These are phyloP conservation scores for Glaucopsyche alexis DNA, from an alignment of 2,888 invertebrate species.

Conservation along the genomic window DNA sequence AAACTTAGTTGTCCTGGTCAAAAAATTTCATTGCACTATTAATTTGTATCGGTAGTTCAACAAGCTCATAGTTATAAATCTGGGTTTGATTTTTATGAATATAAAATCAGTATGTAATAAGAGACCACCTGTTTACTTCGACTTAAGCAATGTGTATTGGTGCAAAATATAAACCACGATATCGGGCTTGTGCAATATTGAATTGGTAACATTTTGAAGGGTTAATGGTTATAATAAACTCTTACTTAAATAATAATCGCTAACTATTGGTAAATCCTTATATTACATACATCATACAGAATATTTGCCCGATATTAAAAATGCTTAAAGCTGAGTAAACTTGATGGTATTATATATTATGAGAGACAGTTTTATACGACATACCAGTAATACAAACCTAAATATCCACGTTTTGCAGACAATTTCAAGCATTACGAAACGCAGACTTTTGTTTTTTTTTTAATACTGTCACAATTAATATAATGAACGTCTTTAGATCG, in stretches of 20 bases:
- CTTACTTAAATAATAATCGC: background rate
- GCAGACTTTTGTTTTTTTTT: background rate
- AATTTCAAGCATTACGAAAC: background rate
- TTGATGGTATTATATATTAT: background rate
- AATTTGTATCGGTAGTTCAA: background rate
- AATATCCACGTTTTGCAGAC: background rate
- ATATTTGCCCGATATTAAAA: conserved; percentile 9
- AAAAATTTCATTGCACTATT: background rate
- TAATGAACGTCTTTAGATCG: background rate
- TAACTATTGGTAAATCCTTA: background rate
- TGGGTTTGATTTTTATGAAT: background rate
- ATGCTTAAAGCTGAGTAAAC: background rate
- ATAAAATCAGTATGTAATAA: background rate
- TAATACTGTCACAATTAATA: conserved; percentile 1
- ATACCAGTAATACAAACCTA: background rate
- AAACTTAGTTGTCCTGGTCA: background rate
- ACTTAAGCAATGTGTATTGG: background rate
- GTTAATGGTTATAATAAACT: background rate
- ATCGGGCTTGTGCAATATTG: conserved; percentile 23
- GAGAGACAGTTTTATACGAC: no score
- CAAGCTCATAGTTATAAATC: background rate
- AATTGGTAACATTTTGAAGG: no score
- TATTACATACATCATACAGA: background rate
- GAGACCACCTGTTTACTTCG: background rate
- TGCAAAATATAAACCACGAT: background rate